phyloP scores from a whole-genome alignment of 2,113 vertebrate species.

The Gallinago paraguaiae region DNA sequence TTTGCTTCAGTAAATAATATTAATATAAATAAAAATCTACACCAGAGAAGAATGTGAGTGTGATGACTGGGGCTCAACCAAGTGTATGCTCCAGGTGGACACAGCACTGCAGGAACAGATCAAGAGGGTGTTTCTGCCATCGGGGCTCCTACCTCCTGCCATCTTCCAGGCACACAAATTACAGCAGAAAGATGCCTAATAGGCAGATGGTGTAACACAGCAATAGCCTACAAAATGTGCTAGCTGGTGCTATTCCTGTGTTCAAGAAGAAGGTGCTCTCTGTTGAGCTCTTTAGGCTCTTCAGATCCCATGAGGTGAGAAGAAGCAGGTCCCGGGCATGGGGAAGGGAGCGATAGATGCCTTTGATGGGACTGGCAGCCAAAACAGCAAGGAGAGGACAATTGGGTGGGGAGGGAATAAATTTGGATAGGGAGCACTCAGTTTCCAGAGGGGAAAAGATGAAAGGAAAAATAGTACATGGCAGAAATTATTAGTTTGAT shows the following conservation, averaged over 20 bases:
- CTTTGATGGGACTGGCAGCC: background rate
- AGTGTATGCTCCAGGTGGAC: background rate
- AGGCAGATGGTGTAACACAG: background rate
- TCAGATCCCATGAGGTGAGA: background rate
- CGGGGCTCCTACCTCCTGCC: background rate
- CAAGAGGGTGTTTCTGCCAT: background rate
- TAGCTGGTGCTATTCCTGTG: background rate
- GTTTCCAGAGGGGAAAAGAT: background rate
- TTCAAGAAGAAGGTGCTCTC: background rate
- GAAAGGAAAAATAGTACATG: background rate
- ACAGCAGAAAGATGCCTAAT: background rate
- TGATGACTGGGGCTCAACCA: background rate
- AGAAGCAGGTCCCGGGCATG: background rate
- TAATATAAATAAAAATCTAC: background rate
- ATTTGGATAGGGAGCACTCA: background rate
- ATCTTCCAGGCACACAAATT: fast-evolving
- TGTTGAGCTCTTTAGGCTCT: background rate
- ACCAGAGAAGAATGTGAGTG: background rate
- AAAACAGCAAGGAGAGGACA: background rate
- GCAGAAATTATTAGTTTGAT: background rate
- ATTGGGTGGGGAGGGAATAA: background rate
- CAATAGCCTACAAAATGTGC: background rate
- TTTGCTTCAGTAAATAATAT: background rate
- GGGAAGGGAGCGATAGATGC: background rate
- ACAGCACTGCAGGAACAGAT: background rate